Evolutionary conservation across 2,113 vertebrate species (phyloP).

Genomic region (Serinus canaria): DNA sequence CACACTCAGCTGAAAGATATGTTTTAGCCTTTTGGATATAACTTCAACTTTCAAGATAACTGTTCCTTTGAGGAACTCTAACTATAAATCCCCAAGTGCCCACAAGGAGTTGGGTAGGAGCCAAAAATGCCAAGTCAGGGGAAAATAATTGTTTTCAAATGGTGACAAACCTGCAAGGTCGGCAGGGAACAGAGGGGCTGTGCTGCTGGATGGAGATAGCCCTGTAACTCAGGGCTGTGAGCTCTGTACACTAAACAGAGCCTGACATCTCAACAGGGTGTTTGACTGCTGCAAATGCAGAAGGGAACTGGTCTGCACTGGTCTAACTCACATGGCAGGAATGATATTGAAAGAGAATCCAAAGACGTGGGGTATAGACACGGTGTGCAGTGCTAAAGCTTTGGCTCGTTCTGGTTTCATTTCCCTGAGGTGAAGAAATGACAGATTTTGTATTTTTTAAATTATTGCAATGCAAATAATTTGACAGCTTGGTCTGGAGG

Average conservation of each 20-base stretch:
- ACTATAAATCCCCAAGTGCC: slow-evolving; percentile 10
- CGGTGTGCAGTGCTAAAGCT: background rate
- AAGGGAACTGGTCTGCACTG: background rate
- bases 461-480: background rate
- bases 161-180: slow-evolving; percentile 38
- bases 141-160: slow-evolving; percentile 62
- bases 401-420: background rate
- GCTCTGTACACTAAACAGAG: slow-evolving; percentile 35
- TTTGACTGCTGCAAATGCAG: background rate
- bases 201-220: background rate
- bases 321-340: slow-evolving; percentile 9
- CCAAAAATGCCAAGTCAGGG: slow-evolving; percentile 34
- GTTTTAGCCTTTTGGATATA: background rate
- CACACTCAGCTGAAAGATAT: background rate
- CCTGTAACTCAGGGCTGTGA: background rate
- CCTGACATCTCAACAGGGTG: background rate
- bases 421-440: background rate
- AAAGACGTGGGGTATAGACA: background rate
- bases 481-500: background rate
- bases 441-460: background rate
- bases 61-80: slow-evolving; percentile 12
- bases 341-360: slow-evolving; percentile 7
- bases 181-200: background rate
- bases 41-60: slow-evolving; percentile 20
- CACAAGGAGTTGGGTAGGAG: background rate